phyloP scores from a whole-genome alignment of 1,140 invertebrate genomes.

The Agrilus planipennis region DNA sequence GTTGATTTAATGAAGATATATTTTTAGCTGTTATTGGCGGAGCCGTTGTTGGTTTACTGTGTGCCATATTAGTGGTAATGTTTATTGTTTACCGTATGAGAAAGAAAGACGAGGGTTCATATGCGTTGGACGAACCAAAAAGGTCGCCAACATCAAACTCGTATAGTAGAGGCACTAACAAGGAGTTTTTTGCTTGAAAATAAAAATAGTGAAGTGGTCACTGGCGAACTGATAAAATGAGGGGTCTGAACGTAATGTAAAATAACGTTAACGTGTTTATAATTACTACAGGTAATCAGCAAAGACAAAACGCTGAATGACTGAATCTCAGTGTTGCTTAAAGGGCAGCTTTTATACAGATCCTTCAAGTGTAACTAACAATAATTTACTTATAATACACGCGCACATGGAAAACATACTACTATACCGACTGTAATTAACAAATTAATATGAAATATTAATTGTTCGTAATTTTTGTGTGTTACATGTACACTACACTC shows the following conservation, averaged over 20 bases:
- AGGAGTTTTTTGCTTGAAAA: constrained; percentile 87
- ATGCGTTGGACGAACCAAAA: constrained; percentile 93
- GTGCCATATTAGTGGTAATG: constrained; percentile 97
- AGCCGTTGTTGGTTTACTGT: constrained; percentile 90
- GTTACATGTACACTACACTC: too few relatives aligned
- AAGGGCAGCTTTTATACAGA: constrained; percentile 19
- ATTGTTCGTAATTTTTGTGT: constrained; percentile 1
- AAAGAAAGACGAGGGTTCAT: constrained; percentile 99
- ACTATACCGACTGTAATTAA: constrained; percentile 1
- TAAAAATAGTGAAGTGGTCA: constrained; percentile 31
- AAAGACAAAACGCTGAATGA: constrained; percentile 21
- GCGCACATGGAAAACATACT: constrained; percentile 14
- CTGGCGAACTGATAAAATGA: constrained; percentile 18
- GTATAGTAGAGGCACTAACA: constrained; percentile 80
- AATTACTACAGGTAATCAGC: constrained; percentile 19
- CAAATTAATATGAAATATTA: background rate
- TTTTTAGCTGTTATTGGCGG: constrained; percentile 93
- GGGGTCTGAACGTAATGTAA: constrained; percentile 7
- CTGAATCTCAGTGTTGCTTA: constrained; percentile 25
- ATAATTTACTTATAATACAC: constrained; percentile 14
- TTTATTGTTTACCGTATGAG: constrained; percentile 99
- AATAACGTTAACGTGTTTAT: constrained; percentile 16
- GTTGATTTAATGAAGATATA: background rate
- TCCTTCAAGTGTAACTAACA: constrained; percentile 15
- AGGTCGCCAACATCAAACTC: constrained; percentile 81